These are phyloP conservation scores for Notarius quadriscutis DNA, from an alignment of 2,113 vertebrate genomes.

Conservation along the genomic window DNA sequence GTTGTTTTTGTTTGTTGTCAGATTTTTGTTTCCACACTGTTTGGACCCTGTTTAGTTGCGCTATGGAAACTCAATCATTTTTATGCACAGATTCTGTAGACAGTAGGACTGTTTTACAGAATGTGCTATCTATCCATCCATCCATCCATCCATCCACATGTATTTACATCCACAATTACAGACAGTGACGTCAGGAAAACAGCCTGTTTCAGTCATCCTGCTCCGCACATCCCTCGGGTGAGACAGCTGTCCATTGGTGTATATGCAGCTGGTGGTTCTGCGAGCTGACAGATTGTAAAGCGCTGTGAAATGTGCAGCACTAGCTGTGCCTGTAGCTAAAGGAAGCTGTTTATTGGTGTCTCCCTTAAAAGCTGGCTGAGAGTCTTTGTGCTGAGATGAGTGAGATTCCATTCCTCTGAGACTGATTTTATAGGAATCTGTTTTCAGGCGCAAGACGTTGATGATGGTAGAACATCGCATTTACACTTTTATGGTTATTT, in stretches of 20 bases:
- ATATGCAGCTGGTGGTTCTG: constrained; percentile 13
- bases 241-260: neutral
- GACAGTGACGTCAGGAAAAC: neutral
- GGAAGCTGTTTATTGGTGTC: constrained; percentile 22
- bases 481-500: constrained; percentile 20
- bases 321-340: constrained; percentile 26
- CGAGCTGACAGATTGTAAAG: constrained; percentile 16
- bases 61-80: too few relatives aligned
- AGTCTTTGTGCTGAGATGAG: constrained; percentile 17
- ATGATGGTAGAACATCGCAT: neutral
- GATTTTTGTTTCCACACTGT: too few relatives aligned
- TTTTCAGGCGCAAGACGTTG: neutral
- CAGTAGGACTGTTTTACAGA: neutral
- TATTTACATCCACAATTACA: neutral
- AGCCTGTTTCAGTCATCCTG: neutral
- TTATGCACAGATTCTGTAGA: too few relatives aligned
- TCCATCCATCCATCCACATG: neutral
- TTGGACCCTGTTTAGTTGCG: too few relatives aligned
- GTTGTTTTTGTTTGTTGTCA: too few relatives aligned
- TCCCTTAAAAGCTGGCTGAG: neutral
- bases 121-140: neutral
- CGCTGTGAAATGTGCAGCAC: neutral
- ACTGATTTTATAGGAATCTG: constrained; percentile 5
- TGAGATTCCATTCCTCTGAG: neutral
- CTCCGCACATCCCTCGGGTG: neutral